Base-by-base conservation (phyloP, 2,888 invertebrate genomes). In the Amphipyra tragopoginis region DNA sequence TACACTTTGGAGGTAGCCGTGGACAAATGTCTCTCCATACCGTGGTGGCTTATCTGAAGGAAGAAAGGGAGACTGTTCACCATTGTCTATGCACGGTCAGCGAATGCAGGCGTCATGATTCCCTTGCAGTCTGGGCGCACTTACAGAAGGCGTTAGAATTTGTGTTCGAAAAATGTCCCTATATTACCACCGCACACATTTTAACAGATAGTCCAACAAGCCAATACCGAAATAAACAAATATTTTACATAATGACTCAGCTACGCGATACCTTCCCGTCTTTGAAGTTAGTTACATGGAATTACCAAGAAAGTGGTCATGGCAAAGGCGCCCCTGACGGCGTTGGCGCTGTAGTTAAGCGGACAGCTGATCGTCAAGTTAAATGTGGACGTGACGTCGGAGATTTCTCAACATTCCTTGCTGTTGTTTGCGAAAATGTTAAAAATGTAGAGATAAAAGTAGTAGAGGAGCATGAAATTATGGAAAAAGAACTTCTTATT, bases 241-340 rank as follows among this genome's bases (percentile, higher is more conserved):
- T 68, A 57, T 68, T 72, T 56, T 62, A 58, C 42, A 48, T 65
- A 21, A 58, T 58, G 33, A 55, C 61, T 38, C 54, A 56, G 54
- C 49, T 60, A 15, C 47, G 40, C 47, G 33, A 36, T 49, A 43
- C 42, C 38, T 49, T 57, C 51, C 59, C 66, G 40, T 49, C 33
- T 50, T 43, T 73, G 21, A 53, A 40, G 39, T 13, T 60, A n/a
- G n/a, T n/a, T n/a, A 48, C 15, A 11, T 42, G 72, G 72, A 65
- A 72, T 48, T 68, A 77, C 62, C 71, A 65, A 9, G 69, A 86
- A 65, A 73, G 75, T 13, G 83, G 85, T 9, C 86, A 86, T 64
- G 84, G 84, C 2, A 86, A 86, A 64, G 85, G 82, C 13, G 81
- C 85, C 13, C 77, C 83, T 14, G 85, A 85, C 72, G 85, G 84